Evolutionary conservation across 2,888 invertebrate species (phyloP), one percentile per base, ranked within the genome.

Genomic region (Limenitis camilla): DNA sequence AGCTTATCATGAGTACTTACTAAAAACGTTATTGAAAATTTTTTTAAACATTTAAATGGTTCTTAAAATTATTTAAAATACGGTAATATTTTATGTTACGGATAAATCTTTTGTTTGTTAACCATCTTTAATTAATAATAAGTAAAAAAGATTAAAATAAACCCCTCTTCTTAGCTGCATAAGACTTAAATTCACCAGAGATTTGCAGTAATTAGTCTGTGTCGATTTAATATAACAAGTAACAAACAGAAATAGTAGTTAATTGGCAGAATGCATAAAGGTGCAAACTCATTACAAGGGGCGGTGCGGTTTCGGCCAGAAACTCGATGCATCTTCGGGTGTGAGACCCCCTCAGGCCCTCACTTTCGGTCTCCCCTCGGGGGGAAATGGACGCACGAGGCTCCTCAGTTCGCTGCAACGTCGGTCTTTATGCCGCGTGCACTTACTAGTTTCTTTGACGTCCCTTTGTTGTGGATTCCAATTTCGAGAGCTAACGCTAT

Each of bases 341-440:
- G 81, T 76, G 81, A 76, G 81, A 72, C 73, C 68, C 72, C 63
- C 65, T 68, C 66, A 72, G 72, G 68, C 72, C 63, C 65, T 68
- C 66, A 61, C 61, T 66, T 66, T 64, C 61, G 65, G 61, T 53
- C 56, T 61, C 62, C 58, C 56, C 66, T 64, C 58, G 62, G 75
- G 75, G 77, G 78, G 83, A 82, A 82, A 85, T 84, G 86, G 86
- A 86, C 86, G 86, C 86, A 85, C 73, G 79, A 79, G 78, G 79
- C 81, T 79, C 77, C 74, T 76, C 79, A 76, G 74, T 58, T 53
- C 58, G 50, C 56, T 78, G 76, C 76, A 71, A 72, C 76, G 74
- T 72, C 78, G 76, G 79, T 82, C 81, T 83, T 81, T 83, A 82
- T 78, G 79, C 76, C 68, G 85, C 86, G 83, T 85, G 78, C 81